A percentile compares a stretch with the other conserved stretches of the same genome.
phyloP scores from a whole-genome alignment of 2,113 vertebrate genomes.

The Mystacornis crossleyi region DNA sequence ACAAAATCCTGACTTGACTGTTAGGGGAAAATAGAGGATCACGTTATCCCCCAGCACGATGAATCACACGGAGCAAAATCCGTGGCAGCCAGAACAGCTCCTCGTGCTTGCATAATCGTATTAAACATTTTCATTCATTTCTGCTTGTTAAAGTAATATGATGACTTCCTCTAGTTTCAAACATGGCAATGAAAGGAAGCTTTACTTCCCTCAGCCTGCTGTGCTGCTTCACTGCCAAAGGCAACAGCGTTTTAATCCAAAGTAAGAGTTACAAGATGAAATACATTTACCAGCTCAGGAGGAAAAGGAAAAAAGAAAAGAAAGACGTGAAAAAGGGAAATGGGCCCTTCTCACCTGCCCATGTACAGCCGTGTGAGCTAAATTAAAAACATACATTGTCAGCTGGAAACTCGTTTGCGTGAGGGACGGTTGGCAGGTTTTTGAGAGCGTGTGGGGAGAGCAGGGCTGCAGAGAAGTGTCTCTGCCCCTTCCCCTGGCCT shows the following conservation, averaged over 20 bases:
- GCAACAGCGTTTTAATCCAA: constrained; percentile 66
- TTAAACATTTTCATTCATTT: constrained; percentile 66
- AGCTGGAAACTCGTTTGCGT: constrained; percentile 27
- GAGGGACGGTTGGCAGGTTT: not conserved
- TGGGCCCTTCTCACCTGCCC: constrained; percentile 30
- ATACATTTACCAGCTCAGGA: constrained; percentile 4
- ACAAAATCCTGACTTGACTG: not conserved
- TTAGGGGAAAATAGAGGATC: not conserved
- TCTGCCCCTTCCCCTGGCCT: not conserved
- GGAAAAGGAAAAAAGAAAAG: not conserved
- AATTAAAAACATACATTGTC: constrained; percentile 53
- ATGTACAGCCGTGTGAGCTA: constrained; percentile 36
- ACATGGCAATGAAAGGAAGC: constrained; percentile 53
- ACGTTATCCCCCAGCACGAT: not conserved
- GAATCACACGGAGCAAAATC: not conserved
- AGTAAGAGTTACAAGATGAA: constrained; percentile 54
- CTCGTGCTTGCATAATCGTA: constrained; percentile 30
- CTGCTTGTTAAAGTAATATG: constrained; percentile 63
- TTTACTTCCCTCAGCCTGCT: constrained; percentile 54
- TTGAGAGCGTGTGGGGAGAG: not conserved
- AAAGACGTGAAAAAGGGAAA: constrained; percentile 33
- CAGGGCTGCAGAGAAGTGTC: not conserved
- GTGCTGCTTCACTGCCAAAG: constrained; percentile 59
- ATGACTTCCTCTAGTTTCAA: constrained; percentile 56
- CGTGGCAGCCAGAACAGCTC: not conserved